Base-by-base conservation (phyloP, 2,797 vertebrate genomes). In the Capromys pilorides region DNA sequence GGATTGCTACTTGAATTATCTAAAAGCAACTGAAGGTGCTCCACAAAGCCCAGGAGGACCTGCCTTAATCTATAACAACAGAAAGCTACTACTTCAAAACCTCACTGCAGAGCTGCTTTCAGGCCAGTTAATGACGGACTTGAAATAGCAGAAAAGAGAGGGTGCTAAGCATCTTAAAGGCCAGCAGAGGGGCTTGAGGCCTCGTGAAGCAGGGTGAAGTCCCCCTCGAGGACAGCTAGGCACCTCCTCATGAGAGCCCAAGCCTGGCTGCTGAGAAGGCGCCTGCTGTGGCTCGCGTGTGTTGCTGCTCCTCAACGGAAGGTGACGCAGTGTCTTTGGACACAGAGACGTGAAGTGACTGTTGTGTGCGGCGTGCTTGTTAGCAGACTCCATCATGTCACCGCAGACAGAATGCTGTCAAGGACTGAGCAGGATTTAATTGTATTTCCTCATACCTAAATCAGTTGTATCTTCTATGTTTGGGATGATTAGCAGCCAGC, bases 401-500 rank as follows among this genome's bases (percentile, higher is more conserved):
- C 84, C 36, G 94, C 67, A 82, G 92, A 82, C 41, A 90, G 45
- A 96, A 91, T 41, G 64, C 64, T 95, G 54, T 41, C 91, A 91
- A 94, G 75, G 69, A 24, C 28, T 45, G 13, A 93, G 80, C 57
- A 88, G 71, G 61, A 64, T 93, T 96, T 94, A 93, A 93, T 94
- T 97, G 94, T 81, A 94, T 95, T 97, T 96, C 87, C 64, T 2
- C 77, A 41, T 83, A 78, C 66, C 33, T 59, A 33, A 45, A 84
- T 84, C 86, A 78, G 62, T 87, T 91, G n/a, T 94, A 94, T 86
- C 89, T 90, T 93, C 88, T 94, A 83, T 87, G 67, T 95, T 90
- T 73, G 39, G 94, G 94, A 78, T 95, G 94, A 96, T 96, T 94
- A 97, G 96, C 93, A 94, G 91, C 87, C 80, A 88, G 59, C 69